Percentiles rank a stretch among this genome's conserved stretches.
phyloP scores from a whole-genome alignment of 2,888 invertebrate species.

The Aporophyla nigra region DNA sequence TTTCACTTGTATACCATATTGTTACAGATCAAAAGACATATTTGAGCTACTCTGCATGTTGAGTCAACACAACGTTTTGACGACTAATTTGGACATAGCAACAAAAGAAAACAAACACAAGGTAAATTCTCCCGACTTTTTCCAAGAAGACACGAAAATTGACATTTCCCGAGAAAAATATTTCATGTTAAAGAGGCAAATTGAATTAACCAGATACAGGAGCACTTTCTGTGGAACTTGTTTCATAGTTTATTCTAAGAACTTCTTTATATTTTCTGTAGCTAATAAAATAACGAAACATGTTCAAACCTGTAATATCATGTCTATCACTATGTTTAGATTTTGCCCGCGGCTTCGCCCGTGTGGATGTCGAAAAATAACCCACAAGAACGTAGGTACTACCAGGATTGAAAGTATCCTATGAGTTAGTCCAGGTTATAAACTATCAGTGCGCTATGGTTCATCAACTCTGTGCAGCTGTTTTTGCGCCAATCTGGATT shows the following conservation, averaged over 20 bases:
- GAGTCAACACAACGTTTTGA: constrained; percentile 79
- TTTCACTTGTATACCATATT: background rate
- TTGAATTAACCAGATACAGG: background rate
- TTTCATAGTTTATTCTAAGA: background rate
- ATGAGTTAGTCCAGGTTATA: background rate
- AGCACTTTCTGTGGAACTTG: background rate
- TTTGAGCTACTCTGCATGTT: constrained; percentile 78
- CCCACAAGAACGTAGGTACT: background rate
- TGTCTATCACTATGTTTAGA: background rate
- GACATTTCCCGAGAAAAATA: background rate
- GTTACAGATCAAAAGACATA: constrained; percentile 77
- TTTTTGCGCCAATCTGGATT: background rate
- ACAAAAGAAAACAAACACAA: constrained; percentile 79
- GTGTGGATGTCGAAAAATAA: background rate
- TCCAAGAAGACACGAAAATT: background rate
- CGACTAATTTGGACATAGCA: constrained; percentile 81
- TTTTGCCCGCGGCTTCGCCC: background rate
- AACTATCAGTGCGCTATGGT: background rate
- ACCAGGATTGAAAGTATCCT: background rate
- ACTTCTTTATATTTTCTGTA: background rate
- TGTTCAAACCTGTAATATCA: background rate
- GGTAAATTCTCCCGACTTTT: constrained; percentile 67
- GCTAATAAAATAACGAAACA: background rate
- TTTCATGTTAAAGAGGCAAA: background rate
- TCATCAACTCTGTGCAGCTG: background rate